A percentile compares a stretch with the other conserved stretches of the same genome.
These are phyloP conservation scores for Syrista parreyssii DNA, from an alignment of 2,888 invertebrate genomes.

Conservation along the genomic window DNA sequence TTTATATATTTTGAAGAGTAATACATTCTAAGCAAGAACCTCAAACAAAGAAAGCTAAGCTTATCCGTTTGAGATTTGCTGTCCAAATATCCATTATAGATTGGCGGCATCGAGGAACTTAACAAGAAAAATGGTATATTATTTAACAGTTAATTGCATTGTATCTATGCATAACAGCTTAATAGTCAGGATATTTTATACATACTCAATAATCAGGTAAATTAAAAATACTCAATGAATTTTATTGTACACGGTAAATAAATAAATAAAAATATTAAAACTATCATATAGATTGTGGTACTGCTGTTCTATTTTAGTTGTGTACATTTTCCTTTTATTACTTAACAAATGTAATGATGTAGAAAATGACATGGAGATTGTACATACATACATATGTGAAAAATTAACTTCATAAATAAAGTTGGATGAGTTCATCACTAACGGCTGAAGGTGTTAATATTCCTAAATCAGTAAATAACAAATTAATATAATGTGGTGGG, in stretches of 20 bases:
- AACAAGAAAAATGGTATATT: background rate
- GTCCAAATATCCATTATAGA: background rate
- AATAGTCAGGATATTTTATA: background rate
- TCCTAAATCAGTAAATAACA: constrained; percentile 95
- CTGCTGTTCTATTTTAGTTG: constrained; percentile 4
- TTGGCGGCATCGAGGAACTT: background rate
- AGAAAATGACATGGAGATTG: background rate
- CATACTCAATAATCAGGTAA: background rate
- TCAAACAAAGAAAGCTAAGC: background rate
- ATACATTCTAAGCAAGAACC: background rate
- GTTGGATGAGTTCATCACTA: constrained; percentile 95
- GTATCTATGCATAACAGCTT: background rate
- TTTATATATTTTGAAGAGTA: constrained; percentile 8
- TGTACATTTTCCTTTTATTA: background rate
- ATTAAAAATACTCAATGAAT: constrained; percentile 28
- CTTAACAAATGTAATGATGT: background rate
- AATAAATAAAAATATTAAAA: constrained; percentile 20
- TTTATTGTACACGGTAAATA: constrained; percentile 23
- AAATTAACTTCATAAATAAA: constrained; percentile 80
- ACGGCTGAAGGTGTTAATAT: constrained; percentile 97
- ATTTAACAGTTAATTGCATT: background rate
- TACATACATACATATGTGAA: constrained; percentile 4
- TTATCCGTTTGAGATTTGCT: background rate
- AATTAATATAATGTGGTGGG: constrained; percentile 90
- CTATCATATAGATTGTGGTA: background rate